phyloP scores from a whole-genome alignment of 2,888 invertebrate species.

The Oxytorus armatus region DNA sequence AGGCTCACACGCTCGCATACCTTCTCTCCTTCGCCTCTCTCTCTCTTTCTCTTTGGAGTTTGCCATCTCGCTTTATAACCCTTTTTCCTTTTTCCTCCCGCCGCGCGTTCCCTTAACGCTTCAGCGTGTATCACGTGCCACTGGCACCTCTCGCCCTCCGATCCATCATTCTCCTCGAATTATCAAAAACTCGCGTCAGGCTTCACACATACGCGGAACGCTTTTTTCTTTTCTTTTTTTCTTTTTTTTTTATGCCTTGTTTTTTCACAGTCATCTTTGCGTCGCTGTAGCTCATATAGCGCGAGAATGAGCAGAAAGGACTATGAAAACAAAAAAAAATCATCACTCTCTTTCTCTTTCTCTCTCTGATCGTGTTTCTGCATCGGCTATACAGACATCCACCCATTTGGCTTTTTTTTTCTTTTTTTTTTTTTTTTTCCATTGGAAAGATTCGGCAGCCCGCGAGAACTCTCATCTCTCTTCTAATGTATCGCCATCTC shows the following conservation, averaged over 20 bases:
- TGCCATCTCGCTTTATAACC: no score
- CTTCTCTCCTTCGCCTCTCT: conserved; percentile 43
- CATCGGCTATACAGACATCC: no score
- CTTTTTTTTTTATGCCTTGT: background rate
- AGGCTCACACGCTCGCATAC: conserved; percentile 52
- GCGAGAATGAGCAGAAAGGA: background rate
- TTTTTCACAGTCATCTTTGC: conserved; percentile 14
- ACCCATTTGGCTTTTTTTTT: no score
- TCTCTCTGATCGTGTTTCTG: no score
- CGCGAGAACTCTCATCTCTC: conserved; percentile 15
- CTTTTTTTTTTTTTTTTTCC: conserved; percentile 32
- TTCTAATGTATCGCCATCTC: background rate
- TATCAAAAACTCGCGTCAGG: conserved; percentile 33
- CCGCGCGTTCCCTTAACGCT: conserved; percentile 21
- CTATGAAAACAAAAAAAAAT: no score
- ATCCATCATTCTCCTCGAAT: conserved; percentile 46
- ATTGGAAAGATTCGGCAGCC: conserved; percentile 18
- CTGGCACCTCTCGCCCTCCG: conserved; percentile 39
- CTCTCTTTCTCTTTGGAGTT: conserved; percentile 50
- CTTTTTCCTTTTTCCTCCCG: background rate
- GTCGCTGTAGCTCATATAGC: background rate
- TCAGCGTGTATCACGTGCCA: conserved; percentile 48
- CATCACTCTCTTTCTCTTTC: no score
- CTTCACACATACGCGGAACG: conserved; percentile 23
- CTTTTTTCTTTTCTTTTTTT: no score